A percentile compares a stretch with the other conserved stretches of the same genome.
Conservation (phyloP, 2,888 invertebrate genomes). For the Sinopyrophorus schimmeli region DNA sequence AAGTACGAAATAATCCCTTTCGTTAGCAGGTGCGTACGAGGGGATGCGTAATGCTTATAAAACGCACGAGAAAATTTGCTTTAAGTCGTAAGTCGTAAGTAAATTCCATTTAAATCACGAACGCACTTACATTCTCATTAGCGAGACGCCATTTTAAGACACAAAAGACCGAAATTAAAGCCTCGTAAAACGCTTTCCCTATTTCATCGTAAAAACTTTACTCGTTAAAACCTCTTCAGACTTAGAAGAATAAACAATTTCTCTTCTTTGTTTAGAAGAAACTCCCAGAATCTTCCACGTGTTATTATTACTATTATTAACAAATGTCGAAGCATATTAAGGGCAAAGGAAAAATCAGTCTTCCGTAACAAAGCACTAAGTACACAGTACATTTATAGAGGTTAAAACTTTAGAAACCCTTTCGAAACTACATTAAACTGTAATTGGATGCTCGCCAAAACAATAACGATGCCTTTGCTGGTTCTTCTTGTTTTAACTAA, state of each 20-base stretch:
- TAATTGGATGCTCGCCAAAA: slow-evolving; percentile 42
- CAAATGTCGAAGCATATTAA: too few relatives aligned
- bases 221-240: too few relatives aligned
- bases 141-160: slow-evolving; percentile 11
- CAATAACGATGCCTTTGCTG: slow-evolving; percentile 38
- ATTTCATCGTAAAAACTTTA: too few relatives aligned
- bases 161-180: slow-evolving; percentile 4
- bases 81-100: too few relatives aligned
- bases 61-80: too few relatives aligned
- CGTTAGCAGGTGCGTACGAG: slow-evolving; percentile 6
- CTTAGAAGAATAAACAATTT: too few relatives aligned
- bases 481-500: slow-evolving; percentile 34
- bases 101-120: slow-evolving; percentile 7
- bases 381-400: slow-evolving; percentile 33
- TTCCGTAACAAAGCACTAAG: slow-evolving; percentile 39
- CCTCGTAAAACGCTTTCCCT: slow-evolving; percentile 8
- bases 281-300: too few relatives aligned
- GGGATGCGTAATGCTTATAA: too few relatives aligned
- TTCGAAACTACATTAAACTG: slow-evolving; percentile 42
- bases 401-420: slow-evolving; percentile 41
- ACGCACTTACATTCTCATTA: slow-evolving; percentile 5
- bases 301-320: too few relatives aligned
- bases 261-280: too few relatives aligned
- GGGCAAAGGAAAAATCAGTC: too few relatives aligned
- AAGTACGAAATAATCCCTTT: slow-evolving; percentile 5